Evolutionary conservation across 2,113 vertebrate species (phyloP), one percentile per base, ranked within the genome.

Genomic region (Crocuta crocuta): DNA sequence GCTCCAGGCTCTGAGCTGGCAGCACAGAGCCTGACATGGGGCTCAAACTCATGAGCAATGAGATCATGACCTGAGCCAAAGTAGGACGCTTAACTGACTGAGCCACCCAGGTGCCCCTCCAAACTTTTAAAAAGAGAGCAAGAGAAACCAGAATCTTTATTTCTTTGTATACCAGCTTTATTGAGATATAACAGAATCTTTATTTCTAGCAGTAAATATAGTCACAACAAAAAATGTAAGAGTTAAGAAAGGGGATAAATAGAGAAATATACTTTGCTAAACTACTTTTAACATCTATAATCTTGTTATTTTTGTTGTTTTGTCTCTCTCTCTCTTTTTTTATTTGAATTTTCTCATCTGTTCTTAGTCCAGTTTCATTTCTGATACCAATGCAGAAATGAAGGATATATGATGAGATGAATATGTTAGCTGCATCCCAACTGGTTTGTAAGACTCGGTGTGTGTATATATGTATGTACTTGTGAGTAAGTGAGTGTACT

Each of bases 281-380:
- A 50, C 1, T 80, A n/a, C 10, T 70, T 89, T 63, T 80, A 39
- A 55, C 71, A 91, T 73, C 66, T 80, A 9, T 50, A 66, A 65
- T 10, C 15, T 88, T 87, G 45, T 4, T 6, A 86, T 61, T 73
- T 82, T 83, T 4, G 5, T 89, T 78, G 1, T 53, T 92, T 80
- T 35, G 12, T 35, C 5, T 88, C n/a, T 63, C 17, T 71, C 66
- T n/a, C 31, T 68, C 31, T 68, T 2, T 48, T 24, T 10, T 7
- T 68, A 65, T 48, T 11, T 55, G 21, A 76, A 39, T 73, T 85
- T 95, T 92, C 23, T 94, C 63, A 66, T 91, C 33, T 97, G 10
- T 50, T 89, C 26, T 55, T 84, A 80, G 7, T 95, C 1, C 70
- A 76, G 11, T 24, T 92, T 92, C 3, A 9, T 83, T 92, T 95